Conservation (phyloP, 2,113 vertebrate species). For the Leptobrachium leishanense region DNA sequence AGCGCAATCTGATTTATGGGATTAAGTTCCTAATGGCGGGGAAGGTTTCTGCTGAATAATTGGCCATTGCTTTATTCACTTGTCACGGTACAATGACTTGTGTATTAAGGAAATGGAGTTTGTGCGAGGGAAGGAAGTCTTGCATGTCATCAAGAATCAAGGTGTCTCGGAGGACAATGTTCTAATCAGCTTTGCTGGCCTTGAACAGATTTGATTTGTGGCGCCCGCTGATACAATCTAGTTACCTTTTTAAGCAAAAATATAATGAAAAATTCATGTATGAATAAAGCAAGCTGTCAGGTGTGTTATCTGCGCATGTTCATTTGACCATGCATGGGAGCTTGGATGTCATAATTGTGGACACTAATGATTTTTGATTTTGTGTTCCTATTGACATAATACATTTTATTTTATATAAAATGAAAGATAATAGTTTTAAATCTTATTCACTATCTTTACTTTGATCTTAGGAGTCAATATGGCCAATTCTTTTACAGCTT, state of each 20-base stretch:
- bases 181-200: slow-evolving; percentile 46
- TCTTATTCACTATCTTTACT: too few species aligned
- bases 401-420: too few species aligned
- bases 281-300: neutral
- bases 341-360: too few species aligned
- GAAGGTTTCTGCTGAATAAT: slow-evolving; percentile 46
- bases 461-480: too few species aligned
- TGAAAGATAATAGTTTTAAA: too few species aligned
- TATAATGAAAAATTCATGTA: slow-evolving; percentile 28
- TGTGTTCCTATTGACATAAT: too few species aligned
- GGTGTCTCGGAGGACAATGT: slow-evolving; percentile 48
- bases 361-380: too few species aligned
- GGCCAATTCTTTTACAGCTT: neutral
- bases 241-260: slow-evolving; percentile 29
- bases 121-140: slow-evolving; percentile 41
- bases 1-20: slow-evolving; percentile 47
- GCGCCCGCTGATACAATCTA: neutral
- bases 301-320: neutral
- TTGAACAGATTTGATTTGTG: slow-evolving; percentile 31
- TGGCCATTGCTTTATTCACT: slow-evolving; percentile 48
- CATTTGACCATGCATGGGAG: too few species aligned
- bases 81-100: slow-evolving; percentile 34
- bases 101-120: slow-evolving; percentile 43
- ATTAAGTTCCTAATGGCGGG: slow-evolving; percentile 39
- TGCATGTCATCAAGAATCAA: slow-evolving; percentile 32